Conservation (phyloP, 2,888 invertebrate genomes). For the Colostygia pectinataria region DNA sequence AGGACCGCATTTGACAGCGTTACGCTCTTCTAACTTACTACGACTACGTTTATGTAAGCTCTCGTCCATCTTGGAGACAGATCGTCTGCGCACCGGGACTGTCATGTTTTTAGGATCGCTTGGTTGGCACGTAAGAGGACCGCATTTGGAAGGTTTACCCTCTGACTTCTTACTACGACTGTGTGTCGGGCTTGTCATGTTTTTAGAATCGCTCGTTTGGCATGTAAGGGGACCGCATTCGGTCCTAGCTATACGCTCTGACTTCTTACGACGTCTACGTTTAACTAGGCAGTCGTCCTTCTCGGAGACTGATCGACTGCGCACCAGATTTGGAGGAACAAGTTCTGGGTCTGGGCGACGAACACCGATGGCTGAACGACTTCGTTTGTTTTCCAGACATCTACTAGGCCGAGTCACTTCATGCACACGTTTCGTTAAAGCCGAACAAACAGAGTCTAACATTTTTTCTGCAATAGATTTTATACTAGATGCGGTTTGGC, state of each 20-base stretch:
- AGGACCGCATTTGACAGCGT: background rate
- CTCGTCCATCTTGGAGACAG: slow-evolving; percentile 1
- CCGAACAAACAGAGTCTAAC: background rate
- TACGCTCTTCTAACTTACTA: too few relatives aligned
- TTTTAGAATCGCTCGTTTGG: background rate
- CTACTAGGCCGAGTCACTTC: too few relatives aligned
- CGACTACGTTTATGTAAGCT: background rate
- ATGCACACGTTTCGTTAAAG: background rate
- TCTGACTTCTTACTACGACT: too few relatives aligned
- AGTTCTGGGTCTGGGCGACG: background rate
- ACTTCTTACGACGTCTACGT: background rate
- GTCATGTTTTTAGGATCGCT: background rate
- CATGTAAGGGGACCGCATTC: background rate
- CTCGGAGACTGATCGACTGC: slow-evolving; percentile 7
- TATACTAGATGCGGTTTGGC: background rate
- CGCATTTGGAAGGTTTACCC: background rate
- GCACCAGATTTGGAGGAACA: background rate
- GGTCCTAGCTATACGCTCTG: background rate
- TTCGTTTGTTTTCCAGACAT: background rate
- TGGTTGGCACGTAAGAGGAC: background rate
- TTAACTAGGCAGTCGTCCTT: background rate
- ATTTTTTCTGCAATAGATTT: background rate
- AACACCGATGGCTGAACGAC: background rate
- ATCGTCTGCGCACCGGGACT: slow-evolving; percentile 3
- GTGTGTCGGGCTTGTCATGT: too few relatives aligned